Percentiles rank a stretch among this genome's conserved stretches.
Conservation (phyloP, 2,113 vertebrate genomes). For the Mesembrinibis cayennensis region DNA sequence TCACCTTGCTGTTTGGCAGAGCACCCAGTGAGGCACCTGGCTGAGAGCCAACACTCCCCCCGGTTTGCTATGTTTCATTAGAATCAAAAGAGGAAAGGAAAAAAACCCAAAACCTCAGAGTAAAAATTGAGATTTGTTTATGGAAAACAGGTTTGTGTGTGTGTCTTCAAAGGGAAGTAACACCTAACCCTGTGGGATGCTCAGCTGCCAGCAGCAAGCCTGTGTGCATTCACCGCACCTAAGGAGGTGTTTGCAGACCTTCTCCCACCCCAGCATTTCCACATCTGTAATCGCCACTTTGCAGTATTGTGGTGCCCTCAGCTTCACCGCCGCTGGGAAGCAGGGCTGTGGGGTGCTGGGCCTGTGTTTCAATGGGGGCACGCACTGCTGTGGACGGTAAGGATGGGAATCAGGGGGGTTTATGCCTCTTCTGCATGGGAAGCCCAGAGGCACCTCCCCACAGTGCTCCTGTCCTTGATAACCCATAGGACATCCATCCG, state of each 20-base stretch:
- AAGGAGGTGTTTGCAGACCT: neutral
- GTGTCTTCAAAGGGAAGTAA: neutral
- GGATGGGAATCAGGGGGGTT: neutral
- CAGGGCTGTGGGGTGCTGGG: no score
- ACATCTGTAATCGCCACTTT: neutral
- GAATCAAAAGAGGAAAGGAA: neutral
- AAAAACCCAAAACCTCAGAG: neutral
- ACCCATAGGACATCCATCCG: neutral
- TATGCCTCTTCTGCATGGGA: neutral
- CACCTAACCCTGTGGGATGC: neutral
- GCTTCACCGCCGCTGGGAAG: neutral
- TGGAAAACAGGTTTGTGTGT: neutral
- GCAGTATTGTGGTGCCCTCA: neutral
- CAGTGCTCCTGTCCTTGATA: neutral
- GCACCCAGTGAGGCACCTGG: neutral
- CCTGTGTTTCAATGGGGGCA: neutral
- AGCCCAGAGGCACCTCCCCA: neutral
- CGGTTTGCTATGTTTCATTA: neutral
- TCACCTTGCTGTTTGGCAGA: neutral
- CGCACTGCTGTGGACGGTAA: neutral
- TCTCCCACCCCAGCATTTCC: neutral
- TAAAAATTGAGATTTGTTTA: neutral
- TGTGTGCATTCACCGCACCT: neutral
- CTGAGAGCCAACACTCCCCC: neutral
- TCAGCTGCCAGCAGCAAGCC: neutral